Base-by-base conservation (phyloP, 2,888 invertebrate species). In the Eristalis intricaria region DNA sequence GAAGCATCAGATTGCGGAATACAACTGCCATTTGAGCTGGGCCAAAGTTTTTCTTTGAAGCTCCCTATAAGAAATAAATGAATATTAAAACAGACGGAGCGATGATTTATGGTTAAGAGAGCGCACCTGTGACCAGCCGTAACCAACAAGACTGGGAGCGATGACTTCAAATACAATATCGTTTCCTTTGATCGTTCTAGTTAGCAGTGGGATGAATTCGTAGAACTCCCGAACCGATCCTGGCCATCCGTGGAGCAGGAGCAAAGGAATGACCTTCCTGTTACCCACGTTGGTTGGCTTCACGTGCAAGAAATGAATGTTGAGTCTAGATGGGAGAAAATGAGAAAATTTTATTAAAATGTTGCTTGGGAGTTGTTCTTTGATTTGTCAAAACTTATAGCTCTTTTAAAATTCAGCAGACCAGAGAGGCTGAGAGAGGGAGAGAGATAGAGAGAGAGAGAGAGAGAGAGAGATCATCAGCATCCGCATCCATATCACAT, bases 211-310 rank as follows among this genome's bases (percentile, higher is more conserved):
- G 74, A 97, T 95, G 22, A 96, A 92, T 75, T 96, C 96, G 90
- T 96, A 96, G 92, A 97, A 97, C 92, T 98, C 97, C 4, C 96
- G 94, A 1, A 97, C 92, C 0, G 96, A 96, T 2, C 97, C 97
- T 0, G 98, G 98, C 98, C 98, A 98, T 23, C 98, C 97, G 89
- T 98, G 97, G 19, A 96, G 91, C 64, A 98, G 78, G 4, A 98
- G 91, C 11, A 98, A 88, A 0, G 97, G 97, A 0, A 96, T 89
- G 2, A 95, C 94, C 89, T 93, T 93, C 43, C 93, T 91, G 85
- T 93, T 91, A 84, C 84, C 92, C 63, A 75, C 90, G 81, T 95
- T 95, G 0, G 95, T 95, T 15, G 92, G 92, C 32, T 92, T 92
- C 0, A 90, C 91, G 90, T 95, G 96, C 70, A 97, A 94, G 91